A percentile compares a stretch with the other conserved stretches of the same genome.
Conservation (phyloP, 2,888 invertebrate genomes). For the Eupithecia insigniata region DNA sequence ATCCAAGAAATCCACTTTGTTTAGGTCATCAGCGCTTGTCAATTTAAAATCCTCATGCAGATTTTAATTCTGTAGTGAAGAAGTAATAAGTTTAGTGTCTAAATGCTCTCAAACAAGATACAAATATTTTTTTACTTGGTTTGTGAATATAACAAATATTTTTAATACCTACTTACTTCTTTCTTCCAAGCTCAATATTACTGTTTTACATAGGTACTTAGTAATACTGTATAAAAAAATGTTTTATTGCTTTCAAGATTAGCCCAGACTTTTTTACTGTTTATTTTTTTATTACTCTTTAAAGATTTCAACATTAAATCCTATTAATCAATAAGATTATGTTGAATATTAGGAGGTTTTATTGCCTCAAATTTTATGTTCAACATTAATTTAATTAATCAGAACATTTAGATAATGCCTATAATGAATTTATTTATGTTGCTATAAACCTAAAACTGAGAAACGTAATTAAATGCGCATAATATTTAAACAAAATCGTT, state of each 20-base stretch:
- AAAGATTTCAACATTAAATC: slow-evolving; percentile 12
- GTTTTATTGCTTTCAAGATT: neutral
- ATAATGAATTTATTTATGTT: slow-evolving; percentile 33
- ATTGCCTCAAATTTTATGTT: slow-evolving; percentile 34
- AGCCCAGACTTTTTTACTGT: neutral
- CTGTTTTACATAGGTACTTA: neutral
- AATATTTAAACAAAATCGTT: neutral
- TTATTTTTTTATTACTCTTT: slow-evolving; percentile 12
- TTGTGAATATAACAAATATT: too few relatives aligned
- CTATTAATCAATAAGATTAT: slow-evolving; percentile 36
- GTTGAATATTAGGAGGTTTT: slow-evolving; percentile 30
- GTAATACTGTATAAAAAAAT: neutral
- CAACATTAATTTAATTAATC: slow-evolving; percentile 39
- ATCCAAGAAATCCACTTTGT: too few relatives aligned
- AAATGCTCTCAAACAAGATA: too few relatives aligned
- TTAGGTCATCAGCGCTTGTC: too few relatives aligned
- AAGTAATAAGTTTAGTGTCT: too few relatives aligned
- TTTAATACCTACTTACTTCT: too few relatives aligned
- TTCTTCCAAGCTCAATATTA: neutral
- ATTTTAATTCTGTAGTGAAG: too few relatives aligned
- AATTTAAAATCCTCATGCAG: too few relatives aligned
- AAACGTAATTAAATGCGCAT: neutral
- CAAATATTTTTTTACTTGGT: too few relatives aligned
- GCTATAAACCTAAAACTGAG: slow-evolving; percentile 27
- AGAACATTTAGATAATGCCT: slow-evolving; percentile 35